Evolutionary conservation across 2,888 invertebrate species (phyloP).

Genomic region (Rhamnusium bicolor): DNA sequence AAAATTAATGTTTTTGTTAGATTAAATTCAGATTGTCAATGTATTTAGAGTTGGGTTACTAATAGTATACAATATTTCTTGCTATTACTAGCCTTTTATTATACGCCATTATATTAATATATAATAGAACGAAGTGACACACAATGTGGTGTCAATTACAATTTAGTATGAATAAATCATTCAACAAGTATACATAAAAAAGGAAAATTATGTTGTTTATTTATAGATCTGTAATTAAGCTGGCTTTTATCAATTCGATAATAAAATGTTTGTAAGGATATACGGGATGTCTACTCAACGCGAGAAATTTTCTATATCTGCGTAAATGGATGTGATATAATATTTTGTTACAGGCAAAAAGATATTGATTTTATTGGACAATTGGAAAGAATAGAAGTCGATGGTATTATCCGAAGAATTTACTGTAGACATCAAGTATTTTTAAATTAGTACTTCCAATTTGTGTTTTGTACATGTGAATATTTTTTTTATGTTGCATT

Average conservation of each 20-base stretch:
- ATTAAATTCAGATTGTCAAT: not conserved
- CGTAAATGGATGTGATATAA: too few relatives aligned
- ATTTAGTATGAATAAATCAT: not conserved
- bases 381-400: too few relatives aligned
- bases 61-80: not conserved
- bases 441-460: too few relatives aligned
- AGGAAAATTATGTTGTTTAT: not conserved
- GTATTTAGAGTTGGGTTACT: not conserved
- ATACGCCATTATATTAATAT: not conserved
- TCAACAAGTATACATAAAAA: not conserved
- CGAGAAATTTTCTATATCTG: too few relatives aligned
- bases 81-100: not conserved
- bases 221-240: not conserved
- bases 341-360: too few relatives aligned
- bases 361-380: too few relatives aligned
- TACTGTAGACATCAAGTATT: too few relatives aligned
- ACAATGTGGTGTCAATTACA: not conserved
- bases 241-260: not conserved
- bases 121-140: not conserved
- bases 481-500: too few relatives aligned
- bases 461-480: too few relatives aligned
- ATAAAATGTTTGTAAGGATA: not conserved
- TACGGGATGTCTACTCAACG: too few relatives aligned
- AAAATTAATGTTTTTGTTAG: slow-evolving; percentile 15
- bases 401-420: too few relatives aligned